Percentiles rank a stretch among this genome's conserved stretches.
phyloP scores from a whole-genome alignment of 2,113 vertebrate species.

The Dascyllus trimaculatus region DNA sequence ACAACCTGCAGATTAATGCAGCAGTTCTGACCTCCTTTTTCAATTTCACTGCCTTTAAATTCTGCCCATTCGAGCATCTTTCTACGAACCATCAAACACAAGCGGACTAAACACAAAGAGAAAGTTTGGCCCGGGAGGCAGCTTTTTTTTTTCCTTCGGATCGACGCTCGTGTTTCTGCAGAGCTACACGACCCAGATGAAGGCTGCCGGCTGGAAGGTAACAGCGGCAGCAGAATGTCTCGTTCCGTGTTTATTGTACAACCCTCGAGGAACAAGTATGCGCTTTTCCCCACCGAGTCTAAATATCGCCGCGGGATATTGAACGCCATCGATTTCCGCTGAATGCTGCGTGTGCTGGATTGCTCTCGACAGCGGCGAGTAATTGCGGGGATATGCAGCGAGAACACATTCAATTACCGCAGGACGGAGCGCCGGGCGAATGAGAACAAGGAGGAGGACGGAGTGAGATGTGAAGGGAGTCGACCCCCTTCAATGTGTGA shows the following conservation, averaged over 20 bases:
- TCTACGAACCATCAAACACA: too few relatives aligned
- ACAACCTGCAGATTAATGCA: too few relatives aligned
- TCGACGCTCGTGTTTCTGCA: too few relatives aligned
- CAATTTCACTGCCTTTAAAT: too few relatives aligned
- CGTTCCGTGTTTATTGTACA: constrained; percentile 39
- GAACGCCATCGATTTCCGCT: constrained; percentile 58
- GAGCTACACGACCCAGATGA: too few relatives aligned
- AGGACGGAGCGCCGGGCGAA: constrained; percentile 33
- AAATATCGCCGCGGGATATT: constrained; percentile 30
- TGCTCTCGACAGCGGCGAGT: constrained; percentile 29
- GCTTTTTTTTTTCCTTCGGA: too few relatives aligned
- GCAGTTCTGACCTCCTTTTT: too few relatives aligned
- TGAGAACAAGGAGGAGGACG: background rate
- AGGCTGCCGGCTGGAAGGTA: constrained; percentile 1
- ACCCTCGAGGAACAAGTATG: constrained; percentile 30
- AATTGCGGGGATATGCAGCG: constrained; percentile 50
- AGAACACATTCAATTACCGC: constrained; percentile 70
- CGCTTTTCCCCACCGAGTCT: constrained; percentile 7
- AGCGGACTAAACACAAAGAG: too few relatives aligned
- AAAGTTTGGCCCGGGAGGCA: too few relatives aligned
- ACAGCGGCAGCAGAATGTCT: constrained; percentile 32
- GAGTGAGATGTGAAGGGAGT: background rate
- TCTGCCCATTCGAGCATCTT: too few relatives aligned
- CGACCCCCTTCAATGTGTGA: too few relatives aligned
- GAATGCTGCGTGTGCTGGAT: constrained; percentile 32